Evolutionary conservation across 2,888 invertebrate genomes (phyloP).

Genomic region (Luperina testacea): DNA sequence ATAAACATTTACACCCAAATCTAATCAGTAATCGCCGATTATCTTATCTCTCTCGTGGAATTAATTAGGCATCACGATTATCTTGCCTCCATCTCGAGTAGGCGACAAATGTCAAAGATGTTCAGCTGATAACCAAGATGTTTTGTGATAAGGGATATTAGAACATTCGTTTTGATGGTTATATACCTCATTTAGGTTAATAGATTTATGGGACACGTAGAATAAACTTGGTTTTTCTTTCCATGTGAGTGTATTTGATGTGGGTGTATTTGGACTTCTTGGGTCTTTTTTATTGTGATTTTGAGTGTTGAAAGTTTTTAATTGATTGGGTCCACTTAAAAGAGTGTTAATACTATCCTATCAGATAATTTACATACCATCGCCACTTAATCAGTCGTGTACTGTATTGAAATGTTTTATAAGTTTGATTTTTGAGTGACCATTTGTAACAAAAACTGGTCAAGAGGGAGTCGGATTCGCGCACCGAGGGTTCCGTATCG

Average conservation of each 20-base stretch:
- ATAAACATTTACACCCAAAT: constrained; percentile 27
- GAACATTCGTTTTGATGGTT: constrained; percentile 32
- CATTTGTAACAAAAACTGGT: neutral
- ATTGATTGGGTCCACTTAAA: neutral
- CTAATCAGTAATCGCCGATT: constrained; percentile 17
- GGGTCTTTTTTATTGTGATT: neutral
- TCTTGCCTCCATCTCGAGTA: constrained; percentile 34
- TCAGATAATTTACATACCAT: neutral
- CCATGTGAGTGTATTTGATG: neutral
- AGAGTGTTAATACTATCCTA: too few relatives aligned
- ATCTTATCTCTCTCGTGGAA: constrained; percentile 35
- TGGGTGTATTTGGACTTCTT: neutral
- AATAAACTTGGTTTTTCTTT: constrained; percentile 9
- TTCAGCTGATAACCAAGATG: constrained; percentile 40
- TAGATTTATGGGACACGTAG: constrained; percentile 22
- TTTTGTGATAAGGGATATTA: constrained; percentile 28
- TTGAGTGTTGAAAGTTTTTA: neutral
- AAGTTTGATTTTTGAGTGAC: neutral
- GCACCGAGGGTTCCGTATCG: too few relatives aligned
- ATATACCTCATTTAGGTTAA: constrained; percentile 32
- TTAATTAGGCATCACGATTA: constrained; percentile 47
- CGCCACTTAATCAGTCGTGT: neutral
- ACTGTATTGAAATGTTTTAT: too few relatives aligned
- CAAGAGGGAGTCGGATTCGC: too few relatives aligned
- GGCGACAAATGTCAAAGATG: constrained; percentile 53